Evolutionary conservation across 2,113 vertebrate species (phyloP), one percentile per base, ranked within the genome.

Genomic region (Brachypodius melanocephalos): DNA sequence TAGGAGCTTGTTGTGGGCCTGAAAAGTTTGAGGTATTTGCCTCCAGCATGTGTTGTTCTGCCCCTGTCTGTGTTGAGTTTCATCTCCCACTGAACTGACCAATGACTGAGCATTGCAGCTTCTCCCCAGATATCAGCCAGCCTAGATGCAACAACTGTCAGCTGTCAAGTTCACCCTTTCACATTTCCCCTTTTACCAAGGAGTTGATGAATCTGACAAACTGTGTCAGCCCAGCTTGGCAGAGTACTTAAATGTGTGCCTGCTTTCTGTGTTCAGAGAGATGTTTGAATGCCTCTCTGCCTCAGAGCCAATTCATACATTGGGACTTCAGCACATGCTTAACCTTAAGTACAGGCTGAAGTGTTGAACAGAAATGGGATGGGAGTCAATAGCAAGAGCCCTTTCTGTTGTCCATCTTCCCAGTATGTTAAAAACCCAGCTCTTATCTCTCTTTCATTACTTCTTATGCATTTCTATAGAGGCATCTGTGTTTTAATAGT

Each of bases 31-130:
- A 55, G n/a, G 8, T 65, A 14, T 82, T 78, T 90, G 20, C 34
- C 25, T 69, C 32, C 62, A 55, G 38, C 3, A 0, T 14, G 7
- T 2, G 1, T n/a, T 67, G 8, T 29, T 61, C 51, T 89, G 32
- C 17, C 19, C 76, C 61, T 73, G 12, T 72, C 26, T 77, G 34
- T 59, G 14, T 62, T 66, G 85, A 73, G 25, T 79, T 95, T 48
- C 51, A 80, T 22, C 48, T 89, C 28, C 7, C 24, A 15, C 15
- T n/a, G 46, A 51, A 57, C 1, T 63, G 59, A 48, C 8, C 3
- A 0, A 20, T 26, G 12, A 40, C 34, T 15, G 49, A 82, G 45
- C 8, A 19, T 25, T 75, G 62, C 1, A 2, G 3, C 18, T 42
- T 83, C 63, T 77, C 24, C 84, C 38, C 32, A 63, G 2, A 25